Evolutionary conservation across 2,888 invertebrate species (phyloP).

Genomic region (Fragum fragum): DNA sequence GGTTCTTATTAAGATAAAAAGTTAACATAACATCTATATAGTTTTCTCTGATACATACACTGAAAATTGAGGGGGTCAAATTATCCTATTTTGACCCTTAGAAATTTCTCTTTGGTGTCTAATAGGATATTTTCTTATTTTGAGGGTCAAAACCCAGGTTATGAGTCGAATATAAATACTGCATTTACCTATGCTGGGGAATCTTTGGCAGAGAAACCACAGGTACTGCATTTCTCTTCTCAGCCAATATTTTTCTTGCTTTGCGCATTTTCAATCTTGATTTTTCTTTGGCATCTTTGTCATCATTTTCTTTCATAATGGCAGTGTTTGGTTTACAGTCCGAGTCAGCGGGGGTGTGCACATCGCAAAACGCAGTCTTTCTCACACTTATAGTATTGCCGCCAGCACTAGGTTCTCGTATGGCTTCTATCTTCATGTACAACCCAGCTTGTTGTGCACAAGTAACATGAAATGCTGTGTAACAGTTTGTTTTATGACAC

Average conservation of each 20-base stretch:
- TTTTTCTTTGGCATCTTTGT: slow-evolving; percentile 84
- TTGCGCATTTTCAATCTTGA: slow-evolving; percentile 93
- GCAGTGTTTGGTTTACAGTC: slow-evolving; percentile 79
- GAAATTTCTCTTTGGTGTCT: too few species aligned
- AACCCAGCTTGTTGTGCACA: slow-evolving; percentile 98
- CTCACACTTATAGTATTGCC: slow-evolving; percentile 89
- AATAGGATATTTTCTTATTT: too few species aligned
- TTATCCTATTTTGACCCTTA: too few species aligned
- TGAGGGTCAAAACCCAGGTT: too few species aligned
- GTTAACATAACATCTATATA: too few species aligned
- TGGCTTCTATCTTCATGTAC: slow-evolving; percentile 95
- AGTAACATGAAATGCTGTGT: slow-evolving; percentile 99
- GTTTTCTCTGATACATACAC: too few species aligned
- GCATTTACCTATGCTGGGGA: slow-evolving; percentile 86
- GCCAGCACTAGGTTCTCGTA: slow-evolving; percentile 88
- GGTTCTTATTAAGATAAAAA: too few species aligned
- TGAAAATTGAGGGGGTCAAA: too few species aligned
- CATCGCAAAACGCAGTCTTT: slow-evolving; percentile 98
- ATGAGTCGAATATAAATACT: too few species aligned
- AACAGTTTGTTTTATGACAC: slow-evolving; percentile 98
- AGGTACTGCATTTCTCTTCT: slow-evolving; percentile 96
- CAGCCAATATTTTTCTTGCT: slow-evolving; percentile 94
- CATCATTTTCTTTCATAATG: slow-evolving; percentile 75
- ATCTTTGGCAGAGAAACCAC: slow-evolving; percentile 97
- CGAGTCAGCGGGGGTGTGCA: slow-evolving; percentile 93